These are phyloP conservation scores for Hypanus sabinus DNA, from an alignment of 2,113 vertebrate species.

Conservation along the genomic window DNA sequence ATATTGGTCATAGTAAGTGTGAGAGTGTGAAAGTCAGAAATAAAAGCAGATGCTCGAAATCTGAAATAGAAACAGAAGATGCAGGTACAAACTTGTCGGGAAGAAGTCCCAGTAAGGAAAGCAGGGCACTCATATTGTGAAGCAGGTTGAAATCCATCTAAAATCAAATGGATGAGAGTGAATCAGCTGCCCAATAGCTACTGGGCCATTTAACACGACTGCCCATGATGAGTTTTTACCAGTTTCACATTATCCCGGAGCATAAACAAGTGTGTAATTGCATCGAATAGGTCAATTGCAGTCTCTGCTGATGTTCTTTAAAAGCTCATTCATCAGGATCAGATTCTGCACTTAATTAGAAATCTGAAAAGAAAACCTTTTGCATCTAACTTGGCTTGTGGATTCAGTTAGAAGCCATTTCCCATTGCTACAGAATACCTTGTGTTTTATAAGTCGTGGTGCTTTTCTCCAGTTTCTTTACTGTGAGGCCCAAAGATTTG, in stretches of 20 bases:
- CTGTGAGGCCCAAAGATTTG: too few species aligned
- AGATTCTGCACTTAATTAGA: constrained; percentile 8
- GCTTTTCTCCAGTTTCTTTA: neutral
- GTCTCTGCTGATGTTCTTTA: neutral
- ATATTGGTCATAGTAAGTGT: too few species aligned
- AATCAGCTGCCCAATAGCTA: neutral
- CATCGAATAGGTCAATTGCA: neutral
- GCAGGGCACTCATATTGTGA: too few species aligned
- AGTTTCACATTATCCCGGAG: neutral
- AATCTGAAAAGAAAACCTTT: neutral
- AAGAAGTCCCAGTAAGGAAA: too few species aligned
- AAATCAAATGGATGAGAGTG: neutral
- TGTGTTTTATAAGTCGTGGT: neutral
- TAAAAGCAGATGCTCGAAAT: too few species aligned
- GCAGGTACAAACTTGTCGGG: too few species aligned
- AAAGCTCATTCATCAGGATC: neutral
- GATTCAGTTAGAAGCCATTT: neutral
- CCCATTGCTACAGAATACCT: neutral
- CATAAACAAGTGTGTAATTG: neutral
- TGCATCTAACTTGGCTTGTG: neutral
- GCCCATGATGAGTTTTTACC: neutral
- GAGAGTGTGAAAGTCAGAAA: too few species aligned
- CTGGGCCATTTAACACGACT: neutral
- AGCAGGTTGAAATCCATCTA: too few species aligned
- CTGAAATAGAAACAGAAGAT: too few species aligned